Conservation (phyloP, 2,797 vertebrate species). For the Mormyrops attenuatus region DNA sequence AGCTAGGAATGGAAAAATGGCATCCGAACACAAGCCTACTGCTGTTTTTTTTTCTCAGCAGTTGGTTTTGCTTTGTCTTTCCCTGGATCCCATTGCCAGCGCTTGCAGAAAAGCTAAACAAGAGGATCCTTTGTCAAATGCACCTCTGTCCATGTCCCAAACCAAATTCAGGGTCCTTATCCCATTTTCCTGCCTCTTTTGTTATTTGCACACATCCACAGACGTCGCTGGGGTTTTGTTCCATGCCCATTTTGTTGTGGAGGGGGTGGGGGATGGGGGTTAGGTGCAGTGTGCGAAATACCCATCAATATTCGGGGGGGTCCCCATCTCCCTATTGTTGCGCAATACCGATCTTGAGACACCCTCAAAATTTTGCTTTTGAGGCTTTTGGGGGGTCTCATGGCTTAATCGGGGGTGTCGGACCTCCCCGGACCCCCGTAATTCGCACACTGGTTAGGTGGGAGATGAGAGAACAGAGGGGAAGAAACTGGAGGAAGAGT, state of each 20-base stretch:
- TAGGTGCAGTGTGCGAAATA: too few relatives aligned
- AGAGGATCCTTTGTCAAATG: neutral
- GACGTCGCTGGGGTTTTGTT: neutral
- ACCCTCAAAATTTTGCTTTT: too few relatives aligned
- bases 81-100: neutral
- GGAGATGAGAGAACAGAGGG: neutral
- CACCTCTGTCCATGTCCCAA: neutral
- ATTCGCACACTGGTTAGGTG: neutral
- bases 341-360: too few relatives aligned
- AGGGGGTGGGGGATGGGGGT: neutral
- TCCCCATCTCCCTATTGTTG: too few relatives aligned
- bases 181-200: neutral
- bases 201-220: neutral
- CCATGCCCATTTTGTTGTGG: neutral
- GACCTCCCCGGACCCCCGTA: too few relatives aligned
- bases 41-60: neutral
- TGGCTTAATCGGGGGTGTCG: too few relatives aligned
- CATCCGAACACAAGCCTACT: neutral
- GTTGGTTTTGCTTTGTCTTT: conserved; percentile 1
- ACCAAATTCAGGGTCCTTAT: neutral
- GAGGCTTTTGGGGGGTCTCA: too few relatives aligned
- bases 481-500: neutral
- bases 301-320: too few relatives aligned
- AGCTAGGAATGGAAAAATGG: neutral
- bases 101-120: conserved; percentile 6